phyloP scores from a whole-genome alignment of 2,888 invertebrate species.

The Drosophila meridionalis region DNA sequence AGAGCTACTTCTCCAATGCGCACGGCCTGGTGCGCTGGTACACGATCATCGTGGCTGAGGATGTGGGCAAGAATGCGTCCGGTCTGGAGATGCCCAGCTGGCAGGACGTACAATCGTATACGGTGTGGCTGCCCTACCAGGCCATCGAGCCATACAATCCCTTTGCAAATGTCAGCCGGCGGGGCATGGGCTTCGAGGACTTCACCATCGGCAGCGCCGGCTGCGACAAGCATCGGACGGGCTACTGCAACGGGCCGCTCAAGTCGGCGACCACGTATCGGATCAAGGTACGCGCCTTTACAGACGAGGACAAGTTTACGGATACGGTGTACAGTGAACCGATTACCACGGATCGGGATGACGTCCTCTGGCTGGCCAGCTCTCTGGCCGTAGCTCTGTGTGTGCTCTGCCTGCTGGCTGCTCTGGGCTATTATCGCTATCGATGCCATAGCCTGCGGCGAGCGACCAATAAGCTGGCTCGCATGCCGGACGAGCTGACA shows the following conservation, averaged over 20 bases:
- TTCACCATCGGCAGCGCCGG: slow-evolving; percentile 94
- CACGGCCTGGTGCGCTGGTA: slow-evolving; percentile 93
- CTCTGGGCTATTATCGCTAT: slow-evolving; percentile 87
- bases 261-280: slow-evolving; percentile 94
- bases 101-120: slow-evolving; percentile 95
- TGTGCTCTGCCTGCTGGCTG: slow-evolving; percentile 14
- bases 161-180: slow-evolving; percentile 87
- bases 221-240: slow-evolving; percentile 90
- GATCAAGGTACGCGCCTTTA: slow-evolving; percentile 97
- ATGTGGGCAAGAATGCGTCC: slow-evolving; percentile 92
- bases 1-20: slow-evolving; percentile 94
- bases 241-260: slow-evolving; percentile 98
- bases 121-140: slow-evolving; percentile 97
- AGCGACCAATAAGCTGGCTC: slow-evolving; percentile 87
- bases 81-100: slow-evolving; percentile 95
- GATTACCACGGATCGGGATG: slow-evolving; percentile 91
- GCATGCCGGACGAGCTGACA: slow-evolving; percentile 89
- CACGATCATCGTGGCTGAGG: slow-evolving; percentile 95
- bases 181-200: slow-evolving; percentile 91
- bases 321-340: slow-evolving; percentile 96
- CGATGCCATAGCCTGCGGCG: slow-evolving; percentile 87
- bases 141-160: slow-evolving; percentile 95
- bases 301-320: slow-evolving; percentile 96
- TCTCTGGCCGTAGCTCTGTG: slow-evolving; percentile 49
- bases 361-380: slow-evolving; percentile 52